phyloP scores from a whole-genome alignment of 1,140 invertebrate species.

The Leucophenga varia region DNA sequence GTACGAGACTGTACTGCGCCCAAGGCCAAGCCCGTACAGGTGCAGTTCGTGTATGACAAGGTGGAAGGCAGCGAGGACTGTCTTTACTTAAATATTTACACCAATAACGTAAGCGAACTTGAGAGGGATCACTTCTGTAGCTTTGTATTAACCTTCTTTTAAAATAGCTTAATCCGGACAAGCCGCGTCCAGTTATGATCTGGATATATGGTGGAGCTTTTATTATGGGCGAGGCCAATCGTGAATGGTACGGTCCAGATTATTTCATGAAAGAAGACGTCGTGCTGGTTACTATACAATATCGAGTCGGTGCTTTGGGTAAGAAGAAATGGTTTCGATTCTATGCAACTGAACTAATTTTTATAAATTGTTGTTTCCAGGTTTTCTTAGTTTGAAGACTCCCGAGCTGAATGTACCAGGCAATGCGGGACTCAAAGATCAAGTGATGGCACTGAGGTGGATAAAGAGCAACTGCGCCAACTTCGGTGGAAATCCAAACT shows the following conservation, averaged over 20 bases:
- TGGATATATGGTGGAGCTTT: slow-evolving; percentile 71
- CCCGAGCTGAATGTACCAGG: slow-evolving; percentile 57
- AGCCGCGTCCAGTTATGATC: slow-evolving; percentile 45
- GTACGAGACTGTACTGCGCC: slow-evolving; percentile 41
- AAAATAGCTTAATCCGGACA: slow-evolving; percentile 30
- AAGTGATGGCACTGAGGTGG: slow-evolving; percentile 67
- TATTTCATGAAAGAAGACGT: slow-evolving; percentile 62
- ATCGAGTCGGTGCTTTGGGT: slow-evolving; percentile 58
- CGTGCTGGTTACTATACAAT: slow-evolving; percentile 58
- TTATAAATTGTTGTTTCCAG: no score
- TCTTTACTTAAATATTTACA: slow-evolving; percentile 69
- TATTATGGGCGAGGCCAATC: slow-evolving; percentile 56
- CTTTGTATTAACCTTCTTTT: no score
- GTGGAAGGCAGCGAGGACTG: slow-evolving; percentile 68
- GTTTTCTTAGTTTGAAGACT: slow-evolving; percentile 36
- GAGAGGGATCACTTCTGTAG: no score
- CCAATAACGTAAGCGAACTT: slow-evolving; percentile 64
- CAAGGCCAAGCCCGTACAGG: slow-evolving; percentile 54
- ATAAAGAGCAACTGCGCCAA: slow-evolving; percentile 65
- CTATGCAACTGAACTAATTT: no score
- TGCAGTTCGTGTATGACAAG: slow-evolving; percentile 34
- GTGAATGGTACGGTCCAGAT: slow-evolving; percentile 58
- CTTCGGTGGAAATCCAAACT: slow-evolving; percentile 59
- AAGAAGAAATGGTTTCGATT: slow-evolving; percentile 14
- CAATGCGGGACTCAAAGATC: slow-evolving; percentile 67